Evolutionary conservation across 2,797 vertebrate species (phyloP).

Genomic region (Ctenopoma multispine): DNA sequence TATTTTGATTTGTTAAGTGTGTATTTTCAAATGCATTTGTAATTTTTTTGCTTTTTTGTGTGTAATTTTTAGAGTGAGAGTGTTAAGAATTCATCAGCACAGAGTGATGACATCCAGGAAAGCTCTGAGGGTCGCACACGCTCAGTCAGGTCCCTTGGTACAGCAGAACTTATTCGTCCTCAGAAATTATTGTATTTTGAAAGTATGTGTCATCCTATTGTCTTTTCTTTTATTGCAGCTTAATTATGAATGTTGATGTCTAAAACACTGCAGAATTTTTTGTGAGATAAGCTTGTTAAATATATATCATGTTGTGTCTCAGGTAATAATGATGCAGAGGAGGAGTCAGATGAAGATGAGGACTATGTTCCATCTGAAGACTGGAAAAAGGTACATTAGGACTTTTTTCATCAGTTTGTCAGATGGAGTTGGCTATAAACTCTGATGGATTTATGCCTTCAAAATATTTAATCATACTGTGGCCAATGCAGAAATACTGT

Average conservation of each 20-base stretch:
- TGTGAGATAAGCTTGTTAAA: slow-evolving; percentile 5
- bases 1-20: slow-evolving; percentile 15
- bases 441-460: not conserved
- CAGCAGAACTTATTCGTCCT: slow-evolving; percentile 90
- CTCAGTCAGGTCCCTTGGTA: slow-evolving; percentile 87
- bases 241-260: not conserved
- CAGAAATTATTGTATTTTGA: slow-evolving; percentile 95
- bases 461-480: not conserved
- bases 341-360: slow-evolving; percentile 98
- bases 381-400: slow-evolving; percentile 94
- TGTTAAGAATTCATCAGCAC: slow-evolving; percentile 87
- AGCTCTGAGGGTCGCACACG: slow-evolving; percentile 89
- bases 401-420: too few relatives aligned
- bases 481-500: not conserved
- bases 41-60: not conserved
- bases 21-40: not conserved
- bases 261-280: not conserved
- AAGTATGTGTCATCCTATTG: slow-evolving; percentile 81
- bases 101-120: slow-evolving; percentile 87
- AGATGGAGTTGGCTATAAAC: too few relatives aligned
- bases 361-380: slow-evolving; percentile 99
- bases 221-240: not conserved
- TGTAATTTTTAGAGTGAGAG: slow-evolving; percentile 83
- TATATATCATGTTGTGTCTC: slow-evolving; percentile 26
- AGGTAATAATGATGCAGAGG: slow-evolving; percentile 94